Evolutionary conservation across 2,113 vertebrate genomes (phyloP), one percentile per base, ranked within the genome.

Genomic region (Pomatostomus ruficeps): DNA sequence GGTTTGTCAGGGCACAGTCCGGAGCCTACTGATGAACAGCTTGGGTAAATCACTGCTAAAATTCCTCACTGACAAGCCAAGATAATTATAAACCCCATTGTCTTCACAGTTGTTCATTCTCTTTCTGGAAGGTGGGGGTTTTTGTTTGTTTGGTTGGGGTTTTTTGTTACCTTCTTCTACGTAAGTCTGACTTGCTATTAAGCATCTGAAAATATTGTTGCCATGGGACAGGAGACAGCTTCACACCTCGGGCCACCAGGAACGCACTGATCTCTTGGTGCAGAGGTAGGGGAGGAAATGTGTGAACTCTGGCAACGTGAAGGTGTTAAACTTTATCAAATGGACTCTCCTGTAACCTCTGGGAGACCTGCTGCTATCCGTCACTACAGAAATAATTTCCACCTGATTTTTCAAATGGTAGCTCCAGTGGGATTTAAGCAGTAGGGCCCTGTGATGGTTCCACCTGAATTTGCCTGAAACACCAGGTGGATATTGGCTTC

Each of bases 261-360:
- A 94, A 67, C 71, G 70, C 66, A 20, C 63, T 54, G 95, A 78
- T 95, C 74, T 79, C 67, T 54, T 54, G 80, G 52, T 75, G 91
- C 91, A 97, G 87, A 75, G 7, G 38, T 75, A 72, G 12, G 12
- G 75, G 49, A 92, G 35, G 71, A 94, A 95, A 94, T 46, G 85
- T 94, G 97, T 89, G 88, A 97, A 93, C 63, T 94, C 74, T 77
- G 9, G 4, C 68, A 73, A 81, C 0, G 2, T 57, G 72, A 83
- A 95, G 82, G 91, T 89, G 88, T 92, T 93, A 96, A 95, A 93
- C 54, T 95, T 96, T 71, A 71, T 88, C 89, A 89, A 76, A 88
- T 89, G 91, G 88, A 43, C 77, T 89, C 49, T 92, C 54, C 67
- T 93, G 90, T 45, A 80, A 70, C 42, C 89, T 96, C 77, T 78